These are phyloP conservation scores for Hystrix cristata DNA, from an alignment of 2,113 vertebrate genomes.

Conservation along the genomic window DNA sequence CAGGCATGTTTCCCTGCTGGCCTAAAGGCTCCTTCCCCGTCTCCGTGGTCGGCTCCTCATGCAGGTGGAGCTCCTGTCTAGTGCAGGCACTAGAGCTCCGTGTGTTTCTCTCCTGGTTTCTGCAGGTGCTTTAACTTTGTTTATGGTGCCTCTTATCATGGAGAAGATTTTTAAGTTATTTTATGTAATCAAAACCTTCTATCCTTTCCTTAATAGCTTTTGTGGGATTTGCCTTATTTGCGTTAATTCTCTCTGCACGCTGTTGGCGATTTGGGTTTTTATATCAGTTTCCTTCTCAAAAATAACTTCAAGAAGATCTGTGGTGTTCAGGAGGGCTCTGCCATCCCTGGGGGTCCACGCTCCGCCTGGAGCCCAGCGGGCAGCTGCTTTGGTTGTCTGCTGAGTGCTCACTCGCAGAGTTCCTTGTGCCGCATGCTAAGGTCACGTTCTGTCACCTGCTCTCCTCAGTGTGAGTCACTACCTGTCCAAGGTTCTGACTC, in stretches of 20 bases:
- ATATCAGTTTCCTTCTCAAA: constrained; percentile 14
- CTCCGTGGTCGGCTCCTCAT: too few relatives aligned
- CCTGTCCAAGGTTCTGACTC: too few relatives aligned
- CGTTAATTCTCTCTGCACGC: background rate
- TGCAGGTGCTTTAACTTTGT: background rate
- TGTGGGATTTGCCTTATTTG: background rate
- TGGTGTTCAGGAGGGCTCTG: background rate
- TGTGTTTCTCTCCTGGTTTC: background rate
- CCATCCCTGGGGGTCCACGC: background rate
- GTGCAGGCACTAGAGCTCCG: background rate
- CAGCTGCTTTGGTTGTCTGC: too few relatives aligned
- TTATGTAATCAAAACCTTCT: background rate
- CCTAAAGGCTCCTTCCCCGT: too few relatives aligned
- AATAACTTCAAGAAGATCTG: constrained; percentile 6
- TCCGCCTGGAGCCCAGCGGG: too few relatives aligned
- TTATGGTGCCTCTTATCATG: background rate
- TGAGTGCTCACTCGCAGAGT: too few relatives aligned
- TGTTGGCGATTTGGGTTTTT: background rate
- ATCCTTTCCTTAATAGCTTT: constrained; percentile 17
- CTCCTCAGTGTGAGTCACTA: too few relatives aligned
- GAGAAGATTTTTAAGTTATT: background rate
- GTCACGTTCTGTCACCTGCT: too few relatives aligned
- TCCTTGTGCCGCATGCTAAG: too few relatives aligned
- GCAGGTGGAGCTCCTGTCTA: too few relatives aligned
- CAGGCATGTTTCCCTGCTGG: too few relatives aligned